A percentile compares a stretch with the other conserved stretches of the same genome.
Evolutionary conservation across 2,113 vertebrate species (phyloP).

Genomic region (Xerus inauris): DNA sequence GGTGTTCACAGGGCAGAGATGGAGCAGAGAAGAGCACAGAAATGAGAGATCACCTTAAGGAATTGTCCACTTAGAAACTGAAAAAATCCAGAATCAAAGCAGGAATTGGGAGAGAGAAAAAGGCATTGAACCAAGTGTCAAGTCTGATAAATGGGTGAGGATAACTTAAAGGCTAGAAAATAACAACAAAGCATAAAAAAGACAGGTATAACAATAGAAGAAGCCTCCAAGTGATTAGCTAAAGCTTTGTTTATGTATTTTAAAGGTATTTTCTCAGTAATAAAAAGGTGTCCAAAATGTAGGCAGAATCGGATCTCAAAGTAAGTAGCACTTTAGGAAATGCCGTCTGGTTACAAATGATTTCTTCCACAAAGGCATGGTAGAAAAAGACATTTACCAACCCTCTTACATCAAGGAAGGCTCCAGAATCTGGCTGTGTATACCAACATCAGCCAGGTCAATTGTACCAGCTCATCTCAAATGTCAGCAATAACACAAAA

Average conservation of each 20-base stretch:
- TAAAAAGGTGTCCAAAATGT: not conserved
- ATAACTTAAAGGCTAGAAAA: not conserved
- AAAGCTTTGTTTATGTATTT: not conserved
- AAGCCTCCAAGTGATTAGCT: not conserved
- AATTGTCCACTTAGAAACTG: not conserved
- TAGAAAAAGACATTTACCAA: not conserved
- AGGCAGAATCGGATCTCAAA: not conserved
- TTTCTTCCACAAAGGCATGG: not conserved
- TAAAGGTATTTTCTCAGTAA: not conserved
- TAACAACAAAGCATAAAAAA: not conserved
- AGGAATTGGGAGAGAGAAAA: not conserved
- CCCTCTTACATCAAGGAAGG: not conserved
- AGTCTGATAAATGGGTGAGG: not conserved
- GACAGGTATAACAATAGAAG: too few species aligned
- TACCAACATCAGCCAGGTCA: not conserved
- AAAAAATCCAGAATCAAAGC: not conserved
- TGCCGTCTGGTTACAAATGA: not conserved
- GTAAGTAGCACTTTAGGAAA: not conserved
- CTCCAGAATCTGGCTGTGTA: not conserved
- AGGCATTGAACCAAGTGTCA: not conserved
- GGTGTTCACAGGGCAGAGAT: rapidly evolving
- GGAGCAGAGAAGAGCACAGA: not conserved
- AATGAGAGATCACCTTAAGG: not conserved
- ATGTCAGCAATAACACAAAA: not conserved
- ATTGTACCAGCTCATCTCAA: not conserved